A percentile compares a stretch with the other conserved stretches of the same genome.
phyloP scores from a whole-genome alignment of 2,113 vertebrate genomes.

The Dipodomys ordii region DNA sequence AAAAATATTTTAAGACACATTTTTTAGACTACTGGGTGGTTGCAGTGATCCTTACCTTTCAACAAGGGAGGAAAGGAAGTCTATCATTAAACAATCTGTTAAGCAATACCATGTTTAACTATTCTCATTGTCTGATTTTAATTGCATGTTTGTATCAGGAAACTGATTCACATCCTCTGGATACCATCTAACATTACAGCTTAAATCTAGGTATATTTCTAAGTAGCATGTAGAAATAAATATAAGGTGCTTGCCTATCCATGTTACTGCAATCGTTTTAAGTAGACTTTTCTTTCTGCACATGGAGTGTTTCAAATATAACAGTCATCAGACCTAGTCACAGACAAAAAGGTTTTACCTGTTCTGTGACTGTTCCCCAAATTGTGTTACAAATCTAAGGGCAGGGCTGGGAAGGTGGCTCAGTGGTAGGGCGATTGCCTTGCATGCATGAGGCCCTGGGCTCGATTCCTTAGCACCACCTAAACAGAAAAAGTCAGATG shows the following conservation, averaged over 20 bases:
- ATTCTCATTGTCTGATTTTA: constrained; percentile 78
- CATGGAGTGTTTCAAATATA: not conserved
- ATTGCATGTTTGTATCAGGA: constrained; percentile 78
- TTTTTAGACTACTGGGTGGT: constrained; percentile 54
- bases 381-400: not conserved
- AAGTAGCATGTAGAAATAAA: constrained; percentile 35
- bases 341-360: not conserved
- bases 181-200: constrained; percentile 52
- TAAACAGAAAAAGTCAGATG: too few species aligned
- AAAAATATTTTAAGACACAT: constrained; percentile 71
- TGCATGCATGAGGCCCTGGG: too few species aligned
- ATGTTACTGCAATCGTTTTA: not conserved
- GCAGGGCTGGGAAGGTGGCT: too few species aligned
- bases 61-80: constrained; percentile 52
- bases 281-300: constrained; percentile 13
- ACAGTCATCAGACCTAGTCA: not conserved
- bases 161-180: constrained; percentile 75
- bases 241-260: not conserved
- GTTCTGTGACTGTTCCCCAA: not conserved
- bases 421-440: too few species aligned
- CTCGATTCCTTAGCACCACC: too few species aligned
- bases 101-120: constrained; percentile 62
- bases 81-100: constrained; percentile 56
- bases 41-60: constrained; percentile 58
- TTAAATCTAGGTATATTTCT: constrained; percentile 65